Base-by-base conservation (phyloP, 2,888 invertebrate genomes). In the Bombyx huttoni region DNA sequence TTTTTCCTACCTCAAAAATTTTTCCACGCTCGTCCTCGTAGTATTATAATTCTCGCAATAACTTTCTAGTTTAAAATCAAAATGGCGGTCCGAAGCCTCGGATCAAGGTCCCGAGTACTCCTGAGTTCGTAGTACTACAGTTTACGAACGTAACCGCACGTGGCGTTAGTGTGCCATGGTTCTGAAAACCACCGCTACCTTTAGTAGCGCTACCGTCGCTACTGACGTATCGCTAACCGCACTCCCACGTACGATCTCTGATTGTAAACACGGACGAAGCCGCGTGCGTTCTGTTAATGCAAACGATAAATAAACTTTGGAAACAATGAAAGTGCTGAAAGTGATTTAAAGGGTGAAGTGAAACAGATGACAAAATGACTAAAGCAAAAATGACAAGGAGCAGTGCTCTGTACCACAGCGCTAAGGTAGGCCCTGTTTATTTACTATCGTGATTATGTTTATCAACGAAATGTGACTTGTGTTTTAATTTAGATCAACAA, bases 351-450 rank as follows among this genome's bases (percentile, higher is more conserved):
- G 71, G 64, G 67, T 77, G 76, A 77, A 58, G 13, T 54, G 52
- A 64, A 24, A 2, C 24, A 24, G 60, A 65, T 73, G 77, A 55
- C 60, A 60, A 61, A 58, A 91, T 91, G 91, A 91, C 91, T 63
- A 91, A 91, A 76, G 89, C 90, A 54, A 91, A 91, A 73, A 73
- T 76, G 63, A 89, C 86, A 53, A 73, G 88, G 68, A 89, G 87
- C 57, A 91, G 89, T 70, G 93, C 94, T 60, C 89, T 94, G 55
- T 93, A 91, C 78, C 94, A 94, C 81, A 91, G 93, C 70, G 92
- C 93, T 52, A 94, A 94, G 93, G 94, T 94, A 75, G 88, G 86
- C 68, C 68, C 65, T 65, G 62, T 64, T 58, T 59, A 40, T 12
- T 40, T 12, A 12, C 40, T 40, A 24, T 24, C 24, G 56, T 62